Conservation (phyloP, 2,888 invertebrate species). For the Dyspetes luteomarginatus region DNA sequence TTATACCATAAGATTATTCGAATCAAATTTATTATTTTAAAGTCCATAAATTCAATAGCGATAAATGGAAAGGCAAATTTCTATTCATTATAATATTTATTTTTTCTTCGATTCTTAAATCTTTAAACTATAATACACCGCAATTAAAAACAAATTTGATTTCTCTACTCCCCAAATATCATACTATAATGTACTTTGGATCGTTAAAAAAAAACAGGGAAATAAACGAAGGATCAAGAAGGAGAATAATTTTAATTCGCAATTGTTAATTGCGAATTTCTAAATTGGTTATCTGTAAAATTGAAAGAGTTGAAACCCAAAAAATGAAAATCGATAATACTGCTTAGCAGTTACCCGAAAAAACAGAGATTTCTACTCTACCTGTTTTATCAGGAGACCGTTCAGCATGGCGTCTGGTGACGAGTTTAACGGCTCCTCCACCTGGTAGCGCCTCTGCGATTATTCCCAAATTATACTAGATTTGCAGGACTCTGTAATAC, state of each 20-base stretch:
- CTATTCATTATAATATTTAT: too few relatives aligned
- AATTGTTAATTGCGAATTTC: too few relatives aligned
- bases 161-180: too few relatives aligned
- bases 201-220: background rate
- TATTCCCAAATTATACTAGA: background rate
- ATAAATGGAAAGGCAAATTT: too few relatives aligned
- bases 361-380: background rate
- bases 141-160: too few relatives aligned
- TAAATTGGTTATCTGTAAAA: too few relatives aligned
- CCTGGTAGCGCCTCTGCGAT: background rate
- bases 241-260: background rate
- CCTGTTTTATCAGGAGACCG: background rate
- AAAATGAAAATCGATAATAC: background rate
- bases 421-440: background rate
- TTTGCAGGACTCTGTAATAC: constrained; percentile 8
- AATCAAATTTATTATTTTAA: too few relatives aligned
- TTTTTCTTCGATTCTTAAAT: too few relatives aligned
- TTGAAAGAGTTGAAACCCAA: background rate
- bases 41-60: too few relatives aligned
- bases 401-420: background rate
- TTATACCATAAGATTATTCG: too few relatives aligned
- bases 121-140: too few relatives aligned
- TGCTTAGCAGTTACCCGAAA: background rate
- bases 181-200: too few relatives aligned
- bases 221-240: background rate